Evolutionary conservation across 92 coral and sea anemone species (phyloP).

Genomic region (Umimayanthus kanabou): DNA sequence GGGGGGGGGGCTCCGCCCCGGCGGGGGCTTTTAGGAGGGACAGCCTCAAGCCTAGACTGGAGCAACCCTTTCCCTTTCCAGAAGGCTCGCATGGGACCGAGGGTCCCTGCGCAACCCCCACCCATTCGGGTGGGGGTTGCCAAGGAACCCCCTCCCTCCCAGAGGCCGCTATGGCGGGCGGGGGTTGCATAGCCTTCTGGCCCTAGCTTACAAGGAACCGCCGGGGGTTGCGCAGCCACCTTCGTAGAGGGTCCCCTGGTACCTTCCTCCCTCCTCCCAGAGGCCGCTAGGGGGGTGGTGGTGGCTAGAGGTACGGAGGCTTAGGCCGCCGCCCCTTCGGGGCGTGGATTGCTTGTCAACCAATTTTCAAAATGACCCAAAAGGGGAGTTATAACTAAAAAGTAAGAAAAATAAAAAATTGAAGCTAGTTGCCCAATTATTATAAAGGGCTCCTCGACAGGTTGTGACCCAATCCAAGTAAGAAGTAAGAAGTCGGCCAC

Average conservation of each 20-base stretch:
- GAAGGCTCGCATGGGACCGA: too few species aligned
- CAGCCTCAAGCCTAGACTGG: neutral
- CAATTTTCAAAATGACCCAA: conserved; percentile 75
- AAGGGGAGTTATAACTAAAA: conserved; percentile 70
- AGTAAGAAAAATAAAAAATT: conserved; percentile 75
- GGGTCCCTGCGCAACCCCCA: neutral
- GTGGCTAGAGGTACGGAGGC: neutral
- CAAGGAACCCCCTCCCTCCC: neutral
- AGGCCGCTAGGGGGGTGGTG: neutral
- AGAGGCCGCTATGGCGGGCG: neutral
- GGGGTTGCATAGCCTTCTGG: neutral
- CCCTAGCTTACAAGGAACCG: too few species aligned
- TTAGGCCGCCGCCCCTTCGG: conserved; percentile 25
- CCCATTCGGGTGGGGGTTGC: too few species aligned
- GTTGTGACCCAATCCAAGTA: conserved; percentile 78
- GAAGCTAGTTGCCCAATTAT: conserved; percentile 77
- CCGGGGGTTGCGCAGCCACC: too few species aligned
- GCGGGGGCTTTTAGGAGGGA: conserved; percentile 18
- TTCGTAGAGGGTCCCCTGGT: too few species aligned
- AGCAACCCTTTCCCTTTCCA: conserved; percentile 6
- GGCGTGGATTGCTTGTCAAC: conserved; percentile 47
- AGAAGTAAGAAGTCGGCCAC: conserved; percentile 73
- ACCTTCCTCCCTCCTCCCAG: neutral
- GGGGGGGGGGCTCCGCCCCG: conserved; percentile 25
- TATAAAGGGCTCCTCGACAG: conserved; percentile 88